Conservation (phyloP, 2,113 vertebrate species). For the Gallinago media region DNA sequence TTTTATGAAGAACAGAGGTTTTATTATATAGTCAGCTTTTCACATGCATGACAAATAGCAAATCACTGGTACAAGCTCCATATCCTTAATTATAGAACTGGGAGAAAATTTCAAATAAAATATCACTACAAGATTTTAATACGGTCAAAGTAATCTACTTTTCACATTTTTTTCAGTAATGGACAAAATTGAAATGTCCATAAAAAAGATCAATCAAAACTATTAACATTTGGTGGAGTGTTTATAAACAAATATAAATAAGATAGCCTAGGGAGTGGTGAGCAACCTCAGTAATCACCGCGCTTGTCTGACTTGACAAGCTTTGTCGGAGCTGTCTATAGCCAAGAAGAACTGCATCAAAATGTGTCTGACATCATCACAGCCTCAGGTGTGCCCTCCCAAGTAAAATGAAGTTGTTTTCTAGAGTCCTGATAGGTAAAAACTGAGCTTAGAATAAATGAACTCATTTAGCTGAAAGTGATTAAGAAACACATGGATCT, state of each 20-base stretch:
- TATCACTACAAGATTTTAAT: not conserved
- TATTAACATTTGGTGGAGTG: not conserved
- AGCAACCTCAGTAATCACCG: not conserved
- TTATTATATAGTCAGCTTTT: not conserved
- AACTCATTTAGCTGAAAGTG: slow-evolving; percentile 30
- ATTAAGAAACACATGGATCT: not conserved
- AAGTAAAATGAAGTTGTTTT: not conserved
- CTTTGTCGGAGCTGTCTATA: not conserved
- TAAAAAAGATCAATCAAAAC: not conserved
- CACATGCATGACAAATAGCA: not conserved
- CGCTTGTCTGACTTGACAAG: fast-evolving
- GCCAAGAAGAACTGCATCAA: not conserved
- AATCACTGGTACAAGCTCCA: not conserved
- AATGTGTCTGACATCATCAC: not conserved
- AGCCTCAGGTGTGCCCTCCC: not conserved
- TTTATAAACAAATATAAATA: not conserved
- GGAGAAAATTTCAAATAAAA: not conserved
- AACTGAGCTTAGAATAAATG: not conserved
- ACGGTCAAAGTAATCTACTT: not conserved
- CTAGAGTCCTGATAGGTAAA: not conserved
- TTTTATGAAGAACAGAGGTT: slow-evolving; percentile 12
- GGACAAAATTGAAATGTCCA: not conserved
- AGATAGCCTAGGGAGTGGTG: not conserved
- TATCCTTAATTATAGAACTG: not conserved
- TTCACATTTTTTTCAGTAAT: not conserved